phyloP scores from a whole-genome alignment of 2,797 vertebrate species.

The Cynopterus sphinx region DNA sequence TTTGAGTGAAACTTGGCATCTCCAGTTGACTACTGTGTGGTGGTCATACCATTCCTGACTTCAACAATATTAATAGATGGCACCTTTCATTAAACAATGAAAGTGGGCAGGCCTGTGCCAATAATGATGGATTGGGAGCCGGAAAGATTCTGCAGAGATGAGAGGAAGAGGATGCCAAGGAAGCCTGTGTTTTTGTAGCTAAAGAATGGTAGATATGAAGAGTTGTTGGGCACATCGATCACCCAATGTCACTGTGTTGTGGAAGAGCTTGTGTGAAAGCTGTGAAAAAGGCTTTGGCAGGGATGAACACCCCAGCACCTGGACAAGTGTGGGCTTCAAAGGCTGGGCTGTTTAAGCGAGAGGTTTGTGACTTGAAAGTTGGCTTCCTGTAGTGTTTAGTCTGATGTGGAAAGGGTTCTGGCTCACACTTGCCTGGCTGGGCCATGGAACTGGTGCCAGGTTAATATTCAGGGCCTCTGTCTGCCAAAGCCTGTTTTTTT shows the following conservation, averaged over 20 bases:
- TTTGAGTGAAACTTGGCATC: slow-evolving; percentile 65
- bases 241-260: background rate
- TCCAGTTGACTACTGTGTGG: slow-evolving; percentile 10
- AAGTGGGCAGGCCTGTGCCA: background rate
- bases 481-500: background rate
- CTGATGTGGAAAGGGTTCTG: background rate
- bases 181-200: background rate
- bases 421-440: background rate
- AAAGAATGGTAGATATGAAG: background rate
- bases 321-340: background rate
- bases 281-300: background rate
- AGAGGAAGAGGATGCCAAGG: slow-evolving; percentile 35
- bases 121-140: slow-evolving; percentile 39
- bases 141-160: background rate
- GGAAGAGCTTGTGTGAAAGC: background rate
- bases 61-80: slow-evolving; percentile 6
- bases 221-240: background rate
- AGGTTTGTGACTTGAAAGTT: background rate
- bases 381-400: background rate
- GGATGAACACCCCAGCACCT: background rate
- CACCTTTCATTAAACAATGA: slow-evolving; percentile 24
- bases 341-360: background rate
- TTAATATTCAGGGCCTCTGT: background rate
- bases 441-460: background rate
- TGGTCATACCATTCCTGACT: background rate